These are phyloP conservation scores for Pterobdella sp. DNA, from an alignment of 2,888 invertebrate species.

Conservation along the genomic window DNA sequence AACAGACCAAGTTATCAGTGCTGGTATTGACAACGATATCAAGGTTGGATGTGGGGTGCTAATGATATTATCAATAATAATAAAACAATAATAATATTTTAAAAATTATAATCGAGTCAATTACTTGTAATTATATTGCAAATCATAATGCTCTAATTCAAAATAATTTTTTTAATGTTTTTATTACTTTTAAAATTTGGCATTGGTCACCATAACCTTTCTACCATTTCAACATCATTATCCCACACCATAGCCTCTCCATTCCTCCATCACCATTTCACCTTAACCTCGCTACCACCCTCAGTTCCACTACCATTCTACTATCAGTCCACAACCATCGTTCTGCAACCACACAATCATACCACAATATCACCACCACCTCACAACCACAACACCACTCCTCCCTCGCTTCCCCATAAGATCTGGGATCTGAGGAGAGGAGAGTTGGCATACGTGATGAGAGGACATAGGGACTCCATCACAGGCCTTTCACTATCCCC, in stretches of 20 bases:
- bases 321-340: no score
- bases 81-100: no score
- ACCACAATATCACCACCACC: not conserved
- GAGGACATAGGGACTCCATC: slow-evolving; percentile 89
- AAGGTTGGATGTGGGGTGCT: slow-evolving; percentile 56
- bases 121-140: not conserved
- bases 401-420: slow-evolving; percentile 42
- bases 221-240: not conserved
- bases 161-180: not conserved
- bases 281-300: not conserved
- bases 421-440: slow-evolving; percentile 92
- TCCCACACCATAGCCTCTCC: not conserved
- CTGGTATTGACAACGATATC: slow-evolving; percentile 91
- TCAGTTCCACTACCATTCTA: not conserved
- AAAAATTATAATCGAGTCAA: no score
- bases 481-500: slow-evolving; percentile 75
- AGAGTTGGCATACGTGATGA: slow-evolving; percentile 68
- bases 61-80: not conserved
- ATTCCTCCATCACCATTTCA: not conserved
- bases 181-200: not conserved
- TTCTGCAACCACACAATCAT: no score
- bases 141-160: not conserved
- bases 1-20: slow-evolving; percentile 84
- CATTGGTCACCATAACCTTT: not conserved
- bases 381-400: not conserved